phyloP scores from a whole-genome alignment of 37 sponge, comb jelly and placozoan species.

The Cladorhizidae sp. region DNA sequence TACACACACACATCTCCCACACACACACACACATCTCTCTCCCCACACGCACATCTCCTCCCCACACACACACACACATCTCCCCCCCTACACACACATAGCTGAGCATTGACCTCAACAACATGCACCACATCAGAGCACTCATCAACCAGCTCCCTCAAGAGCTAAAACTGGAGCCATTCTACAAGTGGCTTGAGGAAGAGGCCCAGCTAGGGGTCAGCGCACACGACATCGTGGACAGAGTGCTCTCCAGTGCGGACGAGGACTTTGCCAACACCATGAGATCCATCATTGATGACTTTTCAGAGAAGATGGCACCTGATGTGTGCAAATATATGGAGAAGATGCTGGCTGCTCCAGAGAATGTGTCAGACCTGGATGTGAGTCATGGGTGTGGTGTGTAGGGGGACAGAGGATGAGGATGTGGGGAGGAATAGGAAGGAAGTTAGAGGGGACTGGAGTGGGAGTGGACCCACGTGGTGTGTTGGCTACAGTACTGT shows the following conservation, averaged over 20 bases:
- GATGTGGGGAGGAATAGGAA: too few relatives aligned
- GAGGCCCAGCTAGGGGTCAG: constrained; percentile 1
- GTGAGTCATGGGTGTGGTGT: background rate
- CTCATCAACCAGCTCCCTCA: constrained; percentile 5
- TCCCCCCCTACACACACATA: background rate
- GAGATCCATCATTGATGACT: background rate
- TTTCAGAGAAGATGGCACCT: constrained; percentile 22
- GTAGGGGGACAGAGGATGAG: too few relatives aligned
- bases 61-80: too few relatives aligned
- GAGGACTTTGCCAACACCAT: constrained; percentile 49
- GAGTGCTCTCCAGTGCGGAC: constrained; percentile 20
- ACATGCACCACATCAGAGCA: constrained; percentile 38
- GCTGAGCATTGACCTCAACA: constrained; percentile 53
- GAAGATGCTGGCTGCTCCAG: background rate
- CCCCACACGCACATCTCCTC: too few relatives aligned
- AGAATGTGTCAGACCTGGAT: background rate
- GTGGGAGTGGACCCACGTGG: too few relatives aligned
- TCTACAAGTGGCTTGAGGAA: constrained; percentile 27
- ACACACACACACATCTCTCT: too few relatives aligned
- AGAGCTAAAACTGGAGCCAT: constrained; percentile 26
- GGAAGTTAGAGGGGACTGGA: too few relatives aligned
- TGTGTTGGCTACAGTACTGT: too few relatives aligned
- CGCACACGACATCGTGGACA: constrained; percentile 19
- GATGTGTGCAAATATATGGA: constrained; percentile 1
- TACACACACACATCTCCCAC: too few relatives aligned